Conservation (phyloP, 2,113 vertebrate genomes). For the Myiozetetes cayanensis region DNA sequence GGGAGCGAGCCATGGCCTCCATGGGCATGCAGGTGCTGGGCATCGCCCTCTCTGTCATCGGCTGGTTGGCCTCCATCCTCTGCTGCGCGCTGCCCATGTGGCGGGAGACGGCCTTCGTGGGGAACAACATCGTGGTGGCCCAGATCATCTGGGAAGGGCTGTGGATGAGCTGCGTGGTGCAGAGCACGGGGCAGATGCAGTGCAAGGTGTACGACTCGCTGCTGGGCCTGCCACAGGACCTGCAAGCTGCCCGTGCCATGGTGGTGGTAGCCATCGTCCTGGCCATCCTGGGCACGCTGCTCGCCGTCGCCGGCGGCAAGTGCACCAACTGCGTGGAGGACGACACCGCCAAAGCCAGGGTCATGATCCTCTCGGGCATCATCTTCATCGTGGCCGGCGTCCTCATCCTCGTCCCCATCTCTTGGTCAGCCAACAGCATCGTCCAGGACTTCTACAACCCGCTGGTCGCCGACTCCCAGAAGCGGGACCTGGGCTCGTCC, state of each 20-base stretch:
- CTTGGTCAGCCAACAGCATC: conserved; percentile 82
- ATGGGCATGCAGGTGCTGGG: conserved; percentile 87
- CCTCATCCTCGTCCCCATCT: conserved; percentile 83
- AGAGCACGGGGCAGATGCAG: conserved; percentile 89
- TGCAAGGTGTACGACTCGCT: conserved; percentile 88
- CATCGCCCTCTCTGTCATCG: conserved; percentile 83
- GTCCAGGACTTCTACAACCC: conserved; percentile 88
- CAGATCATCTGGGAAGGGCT: conserved; percentile 92
- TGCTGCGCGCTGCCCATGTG: conserved; percentile 88
- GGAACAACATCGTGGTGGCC: conserved; percentile 86
- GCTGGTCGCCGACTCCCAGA: conserved; percentile 73
- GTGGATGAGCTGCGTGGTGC: conserved; percentile 92
- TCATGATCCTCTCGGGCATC: conserved; percentile 76
- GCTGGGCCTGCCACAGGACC: conserved; percentile 80
- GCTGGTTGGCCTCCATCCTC: conserved; percentile 84
- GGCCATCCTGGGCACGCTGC: conserved; percentile 76
- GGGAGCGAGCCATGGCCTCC: conserved; percentile 76
- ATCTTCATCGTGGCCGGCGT: conserved; percentile 76
- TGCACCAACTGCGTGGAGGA: conserved; percentile 91
- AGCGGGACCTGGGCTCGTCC: conserved; percentile 84
- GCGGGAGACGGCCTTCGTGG: conserved; percentile 87
- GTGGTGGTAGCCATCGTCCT: conserved; percentile 76
- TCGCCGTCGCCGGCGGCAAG: conserved; percentile 86
- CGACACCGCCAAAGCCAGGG: conserved; percentile 74
- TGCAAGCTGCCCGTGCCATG: conserved; percentile 86